phyloP scores from a whole-genome alignment of 2,888 invertebrate species.

The Drosophila atripex region DNA sequence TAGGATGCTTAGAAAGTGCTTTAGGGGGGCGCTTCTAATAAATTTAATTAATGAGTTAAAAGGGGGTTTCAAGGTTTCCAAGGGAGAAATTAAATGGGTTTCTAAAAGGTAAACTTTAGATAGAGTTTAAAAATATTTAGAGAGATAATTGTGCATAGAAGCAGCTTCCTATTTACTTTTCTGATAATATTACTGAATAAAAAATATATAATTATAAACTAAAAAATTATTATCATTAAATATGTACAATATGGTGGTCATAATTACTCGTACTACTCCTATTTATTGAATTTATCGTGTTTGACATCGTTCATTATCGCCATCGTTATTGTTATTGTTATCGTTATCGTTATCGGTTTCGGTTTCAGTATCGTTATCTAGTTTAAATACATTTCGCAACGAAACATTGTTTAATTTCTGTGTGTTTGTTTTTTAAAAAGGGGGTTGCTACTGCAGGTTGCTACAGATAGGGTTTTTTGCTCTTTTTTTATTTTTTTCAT shows the following conservation, averaged over 20 bases:
- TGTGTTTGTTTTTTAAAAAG: slow-evolving; percentile 2
- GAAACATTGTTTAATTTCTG: slow-evolving; percentile 15
- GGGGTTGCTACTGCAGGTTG: slow-evolving; percentile 36
- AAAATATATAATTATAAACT: too few relatives aligned
- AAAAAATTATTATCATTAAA: background rate
- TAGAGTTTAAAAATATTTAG: too few relatives aligned
- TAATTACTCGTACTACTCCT: slow-evolving; percentile 6
- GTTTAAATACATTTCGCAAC: slow-evolving; percentile 2
- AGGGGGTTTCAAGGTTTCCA: background rate
- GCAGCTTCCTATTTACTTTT: background rate
- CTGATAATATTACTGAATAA: background rate
- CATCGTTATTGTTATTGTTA: slow-evolving; percentile 27
- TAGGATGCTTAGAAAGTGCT: background rate
- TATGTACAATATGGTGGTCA: slow-evolving; percentile 9
- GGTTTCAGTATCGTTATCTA: slow-evolving; percentile 8
- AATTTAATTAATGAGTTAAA: too few relatives aligned
- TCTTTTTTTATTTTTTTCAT: background rate
- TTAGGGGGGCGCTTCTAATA: background rate
- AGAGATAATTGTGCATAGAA: too few relatives aligned
- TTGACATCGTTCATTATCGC: slow-evolving; percentile 25
- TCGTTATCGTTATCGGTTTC: slow-evolving; percentile 26
- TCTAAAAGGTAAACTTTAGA: too few relatives aligned
- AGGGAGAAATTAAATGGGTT: too few relatives aligned
- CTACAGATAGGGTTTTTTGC: background rate
- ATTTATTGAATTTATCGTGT: slow-evolving; percentile 25